Evolutionary conservation across 2,113 vertebrate genomes (phyloP).

Genomic region (Tragelaphus scriptus): DNA sequence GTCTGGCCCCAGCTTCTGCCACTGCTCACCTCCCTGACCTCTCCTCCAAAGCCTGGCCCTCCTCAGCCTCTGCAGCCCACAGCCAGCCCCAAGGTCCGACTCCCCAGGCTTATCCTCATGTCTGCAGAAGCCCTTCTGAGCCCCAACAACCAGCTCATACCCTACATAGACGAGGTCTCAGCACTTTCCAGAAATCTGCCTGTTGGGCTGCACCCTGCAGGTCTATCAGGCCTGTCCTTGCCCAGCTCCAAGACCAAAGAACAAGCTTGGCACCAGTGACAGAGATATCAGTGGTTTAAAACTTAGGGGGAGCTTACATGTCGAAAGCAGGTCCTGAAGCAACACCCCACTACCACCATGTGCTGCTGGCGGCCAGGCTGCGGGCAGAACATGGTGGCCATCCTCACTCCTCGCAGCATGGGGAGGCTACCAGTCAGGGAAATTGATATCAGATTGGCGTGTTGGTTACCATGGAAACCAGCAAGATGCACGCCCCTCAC

Average conservation of each 20-base stretch:
- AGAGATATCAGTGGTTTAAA: background rate
- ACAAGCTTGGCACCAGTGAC: background rate
- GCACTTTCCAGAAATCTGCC: background rate
- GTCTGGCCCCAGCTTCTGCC: background rate
- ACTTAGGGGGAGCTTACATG: background rate
- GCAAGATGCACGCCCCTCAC: background rate
- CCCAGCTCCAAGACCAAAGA: background rate
- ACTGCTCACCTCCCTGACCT: background rate
- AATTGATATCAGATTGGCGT: background rate
- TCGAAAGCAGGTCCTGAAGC: background rate
- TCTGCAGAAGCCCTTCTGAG: background rate
- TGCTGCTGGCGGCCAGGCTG: background rate
- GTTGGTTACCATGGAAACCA: background rate
- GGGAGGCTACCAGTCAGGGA: background rate
- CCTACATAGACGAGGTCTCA: background rate
- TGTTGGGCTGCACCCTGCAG: background rate
- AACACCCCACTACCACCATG: background rate
- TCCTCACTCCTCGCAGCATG: fast-evolving
- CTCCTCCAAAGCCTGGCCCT: background rate
- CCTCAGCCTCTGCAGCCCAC: background rate
- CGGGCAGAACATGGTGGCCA: fast-evolving
- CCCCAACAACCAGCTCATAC: background rate
- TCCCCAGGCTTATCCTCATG: background rate
- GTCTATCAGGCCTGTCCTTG: background rate
- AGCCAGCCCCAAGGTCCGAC: no score